A percentile compares a stretch with the other conserved stretches of the same genome.
Evolutionary conservation across 2,113 vertebrate species (phyloP).

Genomic region (Hoplias malabaricus): DNA sequence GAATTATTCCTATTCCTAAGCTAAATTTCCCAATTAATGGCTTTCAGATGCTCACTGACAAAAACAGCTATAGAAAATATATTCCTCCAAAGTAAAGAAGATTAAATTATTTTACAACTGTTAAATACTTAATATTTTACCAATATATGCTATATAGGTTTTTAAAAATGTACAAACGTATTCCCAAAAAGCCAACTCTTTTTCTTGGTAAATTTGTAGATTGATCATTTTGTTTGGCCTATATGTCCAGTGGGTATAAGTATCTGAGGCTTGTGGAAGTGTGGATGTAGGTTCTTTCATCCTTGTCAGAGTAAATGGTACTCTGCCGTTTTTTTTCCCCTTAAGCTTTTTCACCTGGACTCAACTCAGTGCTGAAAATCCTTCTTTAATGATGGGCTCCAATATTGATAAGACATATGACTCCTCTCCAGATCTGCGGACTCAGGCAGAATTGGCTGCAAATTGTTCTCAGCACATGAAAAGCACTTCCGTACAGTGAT

Average conservation of each 20-base stretch:
- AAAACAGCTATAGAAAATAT: too few species aligned
- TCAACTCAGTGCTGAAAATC: not conserved
- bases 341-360: constrained; percentile 12
- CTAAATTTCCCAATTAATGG: too few species aligned
- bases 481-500: not conserved
- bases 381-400: not conserved
- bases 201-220: not conserved
- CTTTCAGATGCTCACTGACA: too few species aligned
- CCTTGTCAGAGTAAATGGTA: not conserved
- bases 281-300: not conserved
- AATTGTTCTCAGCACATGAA: not conserved
- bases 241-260: not conserved
- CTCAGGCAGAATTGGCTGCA: not conserved
- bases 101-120: too few species aligned
- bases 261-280: not conserved
- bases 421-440: constrained; percentile 16
- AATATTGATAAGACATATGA: constrained; percentile 14
- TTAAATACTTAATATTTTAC: too few species aligned
- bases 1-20: too few species aligned
- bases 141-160: too few species aligned
- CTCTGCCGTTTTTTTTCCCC: not conserved
- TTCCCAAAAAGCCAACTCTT: too few species aligned
- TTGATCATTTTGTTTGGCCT: not conserved
- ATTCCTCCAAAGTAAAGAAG: too few species aligned
- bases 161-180: too few species aligned